These are phyloP conservation scores for human DNA, from an alignment of 2,113 vertebrate genomes.

Conservation along the genomic window DNA sequence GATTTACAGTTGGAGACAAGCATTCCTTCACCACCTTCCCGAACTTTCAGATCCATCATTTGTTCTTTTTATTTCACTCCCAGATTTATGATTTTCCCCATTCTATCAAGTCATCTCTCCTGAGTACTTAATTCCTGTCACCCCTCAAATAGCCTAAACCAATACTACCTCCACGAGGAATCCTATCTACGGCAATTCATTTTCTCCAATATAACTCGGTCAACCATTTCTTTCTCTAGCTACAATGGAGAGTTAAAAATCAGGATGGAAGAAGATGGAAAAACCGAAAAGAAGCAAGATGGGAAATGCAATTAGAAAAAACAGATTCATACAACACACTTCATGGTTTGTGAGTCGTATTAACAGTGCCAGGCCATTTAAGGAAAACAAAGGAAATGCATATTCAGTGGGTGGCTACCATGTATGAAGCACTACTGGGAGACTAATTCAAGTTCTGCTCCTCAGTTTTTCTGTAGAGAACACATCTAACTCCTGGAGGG, in stretches of 20 bases:
- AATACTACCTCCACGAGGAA: neutral
- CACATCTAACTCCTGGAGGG: neutral
- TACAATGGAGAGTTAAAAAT: neutral
- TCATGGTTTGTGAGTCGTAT: neutral
- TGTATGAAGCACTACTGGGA: neutral
- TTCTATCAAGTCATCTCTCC: neutral
- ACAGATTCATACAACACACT: neutral
- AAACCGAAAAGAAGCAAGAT: neutral
- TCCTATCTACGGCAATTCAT: neutral
- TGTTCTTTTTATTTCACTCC: neutral
- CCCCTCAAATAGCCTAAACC: neutral
- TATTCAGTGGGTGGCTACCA: neutral
- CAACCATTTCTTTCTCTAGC: neutral
- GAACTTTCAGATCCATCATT: neutral
- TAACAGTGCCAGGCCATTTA: neutral
- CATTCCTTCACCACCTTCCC: neutral
- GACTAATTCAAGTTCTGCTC: neutral
- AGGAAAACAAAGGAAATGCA: neutral
- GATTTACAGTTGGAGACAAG: neutral
- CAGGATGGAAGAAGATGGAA: neutral
- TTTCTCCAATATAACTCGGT: neutral
- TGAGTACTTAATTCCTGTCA: neutral
- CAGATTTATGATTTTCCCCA: neutral
- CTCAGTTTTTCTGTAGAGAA: neutral
- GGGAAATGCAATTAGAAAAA: neutral